Base-by-base conservation (phyloP, 2,113 vertebrate genomes). In the Thalassarche chlororhynchos region DNA sequence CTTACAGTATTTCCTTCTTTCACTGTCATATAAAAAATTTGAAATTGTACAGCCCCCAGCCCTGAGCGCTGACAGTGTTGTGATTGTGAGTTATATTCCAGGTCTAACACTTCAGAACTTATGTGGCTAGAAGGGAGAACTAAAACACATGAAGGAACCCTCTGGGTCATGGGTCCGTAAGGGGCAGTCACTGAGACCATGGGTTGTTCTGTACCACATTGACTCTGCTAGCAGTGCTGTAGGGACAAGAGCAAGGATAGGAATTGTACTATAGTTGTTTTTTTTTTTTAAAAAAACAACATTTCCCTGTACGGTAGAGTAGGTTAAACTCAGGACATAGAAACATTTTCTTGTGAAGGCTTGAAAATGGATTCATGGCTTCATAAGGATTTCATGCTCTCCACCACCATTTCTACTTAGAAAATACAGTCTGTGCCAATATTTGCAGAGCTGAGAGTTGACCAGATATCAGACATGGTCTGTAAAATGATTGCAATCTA, bases 391-490 rank as follows among this genome's bases (percentile, higher is more conserved):
- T 93, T 93, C 4, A 2, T 81, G 24, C 31, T 93, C 31, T 77
- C 11, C 68, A 72, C 14, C n/a, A 61, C 10, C 8, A 6, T 49
- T 70, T 66, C 52, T n/a, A 8, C 9, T 0, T 21, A 65, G 77
- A 34, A 83, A 89, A 89, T 19, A 29, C 12, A 31, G 26, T 10
- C 65, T 61, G 17, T 62, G 90, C 87, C 84, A 91, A 78, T 92
- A 77, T 96, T 94, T 95, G 70, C 71, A 40, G 90, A 93, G 66
- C 62, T 90, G 57, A 82, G 84, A 49, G 80, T 3, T 90, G 78
- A 38, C 61, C 61, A 57, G 36, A 1, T 69, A 34, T 20, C 65
- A n/a, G 91, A 76, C 65, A 40, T 46, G 65, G 8, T 40, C 70
- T 82, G 62, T 47, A 31, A 79, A 93, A 65, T 47, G 23, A 47